Base-by-base conservation (phyloP, 2,797 vertebrate species). In the Melanogrammus aeglefinus region DNA sequence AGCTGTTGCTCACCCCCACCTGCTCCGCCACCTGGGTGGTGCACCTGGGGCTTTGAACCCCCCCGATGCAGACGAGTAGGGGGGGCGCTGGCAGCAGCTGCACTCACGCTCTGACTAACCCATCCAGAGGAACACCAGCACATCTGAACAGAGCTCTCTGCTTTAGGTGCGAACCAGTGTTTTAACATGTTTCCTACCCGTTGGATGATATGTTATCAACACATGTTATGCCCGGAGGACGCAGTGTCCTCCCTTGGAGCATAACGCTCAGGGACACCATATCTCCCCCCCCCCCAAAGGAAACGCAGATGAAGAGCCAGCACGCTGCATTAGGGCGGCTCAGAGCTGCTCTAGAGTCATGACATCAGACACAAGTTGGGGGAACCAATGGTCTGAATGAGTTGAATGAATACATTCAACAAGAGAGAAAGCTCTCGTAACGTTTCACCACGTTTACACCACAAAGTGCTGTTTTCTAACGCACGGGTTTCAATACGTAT, bases 111-210 rank as follows among this genome's bases (percentile, higher is more conserved):
- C 63, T 2, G 9, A 27, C n/a, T 27, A 27, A 9, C 63, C 63
- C 63, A 10, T 82, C 79, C 81, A 79, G 73, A 76, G 35, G 16
- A 73, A 18, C 31, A 73, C 31, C 70, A 24, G 33, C 79, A 80
- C 86, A 87, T 83, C 86, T 87, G 86, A 77, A 69, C 77, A 75
- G 63, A 72, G 18, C 75, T n/a, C 3, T 78, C 82, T 82, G 72
- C 78, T 76, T 41, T 78, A 74, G 74, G 24, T 18, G 51, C 1
- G 21, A 27, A 27, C 63, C 24, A 2, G 57, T 63, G 3, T 24
- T 84, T 84, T 76, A 82, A 83, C 21, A 47, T 31, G 33, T 84
- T 84, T 72, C 63, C 78, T 36, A 33, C 79, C 66, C 71, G 69
- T 80, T 0, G 80, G 70, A 38, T 72, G 16, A 38, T 63, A 27